Base-by-base conservation (phyloP, 2,888 invertebrate species). In the Ennomos fuscantarius region DNA sequence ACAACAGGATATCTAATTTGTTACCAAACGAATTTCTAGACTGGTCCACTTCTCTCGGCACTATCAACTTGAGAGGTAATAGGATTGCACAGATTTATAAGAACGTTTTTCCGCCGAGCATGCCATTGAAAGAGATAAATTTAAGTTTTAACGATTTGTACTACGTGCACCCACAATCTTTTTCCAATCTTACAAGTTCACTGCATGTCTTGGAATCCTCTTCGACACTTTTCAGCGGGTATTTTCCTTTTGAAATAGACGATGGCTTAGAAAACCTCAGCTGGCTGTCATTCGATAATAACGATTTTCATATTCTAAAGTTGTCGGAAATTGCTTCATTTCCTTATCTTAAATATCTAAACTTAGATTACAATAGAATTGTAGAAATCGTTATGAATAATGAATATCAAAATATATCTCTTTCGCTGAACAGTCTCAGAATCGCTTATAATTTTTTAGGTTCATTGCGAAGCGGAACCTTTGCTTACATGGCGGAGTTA, bases 71-170 rank as follows among this genome's bases (percentile, higher is more conserved):
- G 71, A 94, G 96, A 63, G 97, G 97, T 87, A 98, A 98, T 82
- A 94, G 96, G 81, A 95, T 98, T 67, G 95, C 96, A 35, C 95
- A 94, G 81, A 90, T 95, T 69, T 94, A 94, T 76, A 93, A 94
- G 65, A 94, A 94, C 73, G 94, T 96, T 66, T 96, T 97, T 82
- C 93, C 94, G 58, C 95, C 95, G 39, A 93, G 96, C 49, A 94
- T 94, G 65, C 94, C 96, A 68, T 93, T 99, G 68, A 96, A 96
- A 75, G 98, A 98, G 86, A 94, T 99, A 65, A 97, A 97, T 87
- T 90, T 99, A 66, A 98, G 98, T 79, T 97, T 98, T 86, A 99
- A 99, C 86, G 96, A 96, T 76, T 94, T 99, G 64, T 95, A 95
- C 71, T 95, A 96, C 75, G 94, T 98, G 68, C 96, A 97, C 78